Conservation (phyloP, 2,113 vertebrate species). For the Mormyrus iriodes region DNA sequence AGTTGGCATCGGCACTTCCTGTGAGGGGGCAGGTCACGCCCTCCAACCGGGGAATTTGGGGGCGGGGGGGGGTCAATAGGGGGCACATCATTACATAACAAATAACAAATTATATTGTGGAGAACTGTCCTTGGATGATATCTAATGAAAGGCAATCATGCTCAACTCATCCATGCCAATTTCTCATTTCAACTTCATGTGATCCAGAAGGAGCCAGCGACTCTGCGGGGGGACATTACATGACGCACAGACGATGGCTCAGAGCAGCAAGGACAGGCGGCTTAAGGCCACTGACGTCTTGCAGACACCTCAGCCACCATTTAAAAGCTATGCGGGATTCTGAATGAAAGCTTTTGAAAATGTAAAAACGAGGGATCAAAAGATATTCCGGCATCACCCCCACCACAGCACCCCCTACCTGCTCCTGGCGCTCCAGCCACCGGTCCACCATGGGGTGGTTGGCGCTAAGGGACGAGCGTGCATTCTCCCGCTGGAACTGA, state of each 20-base stretch:
- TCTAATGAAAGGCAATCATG: neutral
- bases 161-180: neutral
- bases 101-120: neutral
- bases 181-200: neutral
- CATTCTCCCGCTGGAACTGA: conserved; percentile 92
- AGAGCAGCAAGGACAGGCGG: neutral
- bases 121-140: neutral
- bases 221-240: neutral
- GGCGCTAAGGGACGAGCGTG: conserved; percentile 89
- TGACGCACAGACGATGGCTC: neutral
- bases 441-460: conserved; percentile 97
- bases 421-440: conserved; percentile 92
- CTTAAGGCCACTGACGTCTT: neutral
- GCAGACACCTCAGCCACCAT: neutral
- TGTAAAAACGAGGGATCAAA: neutral
- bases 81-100: no score
- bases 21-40: neutral
- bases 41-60: neutral
- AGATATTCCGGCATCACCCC: neutral
- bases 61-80: neutral
- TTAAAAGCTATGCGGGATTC: neutral
- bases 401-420: conserved; percentile 63
- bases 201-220: neutral
- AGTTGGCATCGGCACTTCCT: conserved; percentile 7
- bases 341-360: neutral